A percentile compares a stretch with the other conserved stretches of the same genome.
These are phyloP conservation scores for Ectobius pallidus DNA, from an alignment of 2,888 invertebrate genomes.

Conservation along the genomic window DNA sequence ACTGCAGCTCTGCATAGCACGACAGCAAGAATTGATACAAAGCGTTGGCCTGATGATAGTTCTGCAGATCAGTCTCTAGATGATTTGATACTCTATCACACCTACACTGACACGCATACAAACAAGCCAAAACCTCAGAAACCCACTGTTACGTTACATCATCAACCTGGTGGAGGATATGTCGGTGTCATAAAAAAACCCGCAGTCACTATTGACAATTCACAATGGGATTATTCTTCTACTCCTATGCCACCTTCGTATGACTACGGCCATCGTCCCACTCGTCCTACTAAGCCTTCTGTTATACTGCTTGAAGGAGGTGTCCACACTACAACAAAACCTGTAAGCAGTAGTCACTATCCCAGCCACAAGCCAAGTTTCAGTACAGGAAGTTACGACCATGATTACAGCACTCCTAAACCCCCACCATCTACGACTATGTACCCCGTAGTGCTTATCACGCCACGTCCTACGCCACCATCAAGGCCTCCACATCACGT, in stretches of 20 bases:
- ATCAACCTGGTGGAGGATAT: conserved; percentile 15
- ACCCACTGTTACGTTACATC: conserved; percentile 26
- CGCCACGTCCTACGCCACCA: conserved; percentile 8
- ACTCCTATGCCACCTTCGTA: conserved; percentile 35
- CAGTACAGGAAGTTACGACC: background rate
- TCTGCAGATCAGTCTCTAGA: conserved; percentile 31
- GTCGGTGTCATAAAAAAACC: conserved; percentile 33
- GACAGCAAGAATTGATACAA: background rate
- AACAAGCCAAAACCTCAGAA: background rate
- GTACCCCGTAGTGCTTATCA: conserved; percentile 15
- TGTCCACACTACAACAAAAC: conserved; percentile 32
- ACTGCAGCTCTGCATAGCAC: background rate
- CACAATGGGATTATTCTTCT: conserved; percentile 36
- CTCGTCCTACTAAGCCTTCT: conserved; percentile 17
- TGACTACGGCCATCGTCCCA: conserved; percentile 20
- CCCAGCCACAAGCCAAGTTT: background rate
- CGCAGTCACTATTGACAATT: conserved; percentile 33
- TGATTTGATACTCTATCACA: conserved; percentile 37
- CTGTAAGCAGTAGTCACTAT: conserved; percentile 35
- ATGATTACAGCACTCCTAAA: conserved; percentile 9
- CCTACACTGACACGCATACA: conserved; percentile 36
- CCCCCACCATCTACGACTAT: conserved; percentile 28
- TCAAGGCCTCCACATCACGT: background rate
- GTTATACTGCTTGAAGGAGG: conserved; percentile 29
- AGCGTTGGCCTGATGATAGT: conserved; percentile 32